Conservation (phyloP, 2,797 vertebrate genomes). For the Chelmon rostratus region DNA sequence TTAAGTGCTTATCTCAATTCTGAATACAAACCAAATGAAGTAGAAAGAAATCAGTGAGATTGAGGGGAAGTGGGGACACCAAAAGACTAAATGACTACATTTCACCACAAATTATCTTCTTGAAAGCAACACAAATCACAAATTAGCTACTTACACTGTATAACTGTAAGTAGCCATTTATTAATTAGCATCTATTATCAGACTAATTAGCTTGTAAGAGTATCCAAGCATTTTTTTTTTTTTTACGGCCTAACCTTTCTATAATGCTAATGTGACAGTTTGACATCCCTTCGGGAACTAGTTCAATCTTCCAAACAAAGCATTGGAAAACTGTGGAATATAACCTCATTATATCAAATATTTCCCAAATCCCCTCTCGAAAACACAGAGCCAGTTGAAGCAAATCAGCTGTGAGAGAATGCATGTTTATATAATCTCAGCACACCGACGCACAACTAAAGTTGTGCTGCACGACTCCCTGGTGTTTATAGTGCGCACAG, state of each 20-base stretch:
- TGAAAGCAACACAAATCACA: constrained; percentile 35
- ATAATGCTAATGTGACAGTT: constrained; percentile 45
- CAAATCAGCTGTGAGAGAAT: constrained; percentile 51
- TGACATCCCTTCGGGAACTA: constrained; percentile 39
- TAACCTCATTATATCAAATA: constrained; percentile 65
- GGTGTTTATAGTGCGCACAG: constrained; percentile 28
- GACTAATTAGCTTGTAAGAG: constrained; percentile 46
- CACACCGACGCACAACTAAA: constrained; percentile 54
- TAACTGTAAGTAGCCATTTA: constrained; percentile 29
- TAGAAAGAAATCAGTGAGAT: constrained; percentile 35
- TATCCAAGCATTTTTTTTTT: constrained; percentile 17
- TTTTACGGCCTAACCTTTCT: constrained; percentile 35
- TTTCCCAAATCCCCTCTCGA: constrained; percentile 37
- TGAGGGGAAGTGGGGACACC: constrained; percentile 22
- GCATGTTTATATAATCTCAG: constrained; percentile 62
- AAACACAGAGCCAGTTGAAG: constrained; percentile 36
- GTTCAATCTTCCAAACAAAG: constrained; percentile 28
- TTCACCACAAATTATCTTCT: constrained; percentile 52
- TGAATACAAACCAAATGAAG: constrained; percentile 56
- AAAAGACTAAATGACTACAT: constrained; percentile 39
- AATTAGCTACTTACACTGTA: constrained; percentile 32
- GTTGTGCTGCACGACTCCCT: constrained; percentile 47
- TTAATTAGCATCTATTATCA: constrained; percentile 52
- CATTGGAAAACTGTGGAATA: constrained; percentile 27
- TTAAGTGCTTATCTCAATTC: constrained; percentile 47